These are phyloP conservation scores for Gouania willdenowi DNA, from an alignment of 2,797 vertebrate genomes.

Conservation along the genomic window DNA sequence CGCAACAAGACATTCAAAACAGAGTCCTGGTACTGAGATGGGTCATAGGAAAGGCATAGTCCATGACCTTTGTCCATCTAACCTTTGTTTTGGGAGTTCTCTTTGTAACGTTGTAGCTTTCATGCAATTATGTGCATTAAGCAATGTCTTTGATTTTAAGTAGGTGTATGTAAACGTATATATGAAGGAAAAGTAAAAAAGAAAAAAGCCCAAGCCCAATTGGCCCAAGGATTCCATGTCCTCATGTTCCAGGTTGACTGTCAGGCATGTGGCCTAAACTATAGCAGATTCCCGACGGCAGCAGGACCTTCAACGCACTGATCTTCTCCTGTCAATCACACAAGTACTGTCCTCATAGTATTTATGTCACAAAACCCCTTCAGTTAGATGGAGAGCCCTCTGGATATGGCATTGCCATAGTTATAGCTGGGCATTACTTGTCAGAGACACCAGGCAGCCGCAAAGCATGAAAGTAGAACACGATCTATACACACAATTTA, in stretches of 20 bases:
- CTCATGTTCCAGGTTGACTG: conserved; percentile 12
- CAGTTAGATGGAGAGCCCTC: conserved; percentile 40
- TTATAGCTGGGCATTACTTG: conserved; percentile 9
- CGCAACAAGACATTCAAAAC: no score
- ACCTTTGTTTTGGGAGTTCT: no score
- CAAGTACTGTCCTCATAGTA: conserved; percentile 30
- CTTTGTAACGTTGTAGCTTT: no score
- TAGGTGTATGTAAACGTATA: no score
- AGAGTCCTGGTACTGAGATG: no score
- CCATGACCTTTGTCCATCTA: no score
- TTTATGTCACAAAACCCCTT: conserved; percentile 34
- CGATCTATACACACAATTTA: conserved; percentile 37
- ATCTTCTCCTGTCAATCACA: conserved; percentile 42
- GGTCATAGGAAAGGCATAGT: no score
- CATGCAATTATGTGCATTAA: no score
- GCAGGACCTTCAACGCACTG: conserved; percentile 14
- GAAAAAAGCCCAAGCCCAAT: no score
- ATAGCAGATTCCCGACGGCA: conserved; percentile 25
- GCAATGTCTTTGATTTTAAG: no score
- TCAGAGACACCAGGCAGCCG: conserved; percentile 4
- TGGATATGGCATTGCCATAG: conserved; percentile 30
- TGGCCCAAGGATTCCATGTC: not conserved
- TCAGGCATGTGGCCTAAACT: conserved; percentile 15
- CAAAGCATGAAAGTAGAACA: conserved; percentile 1
- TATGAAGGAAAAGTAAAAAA: no score